These are phyloP conservation scores for Cavia porcellus DNA, from an alignment of 2,113 vertebrate species.

Conservation along the genomic window DNA sequence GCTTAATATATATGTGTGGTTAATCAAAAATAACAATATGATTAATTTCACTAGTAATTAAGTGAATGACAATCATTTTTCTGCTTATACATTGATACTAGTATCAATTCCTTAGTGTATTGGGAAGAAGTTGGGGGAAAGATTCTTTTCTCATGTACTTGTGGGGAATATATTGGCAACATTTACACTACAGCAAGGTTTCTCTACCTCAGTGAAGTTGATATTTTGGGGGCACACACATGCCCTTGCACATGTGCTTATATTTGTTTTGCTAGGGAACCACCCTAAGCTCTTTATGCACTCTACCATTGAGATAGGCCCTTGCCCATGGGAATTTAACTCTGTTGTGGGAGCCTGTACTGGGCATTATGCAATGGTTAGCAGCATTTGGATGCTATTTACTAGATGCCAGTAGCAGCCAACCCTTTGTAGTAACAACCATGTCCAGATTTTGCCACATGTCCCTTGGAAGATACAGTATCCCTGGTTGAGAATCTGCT, in stretches of 20 bases:
- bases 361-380: not conserved
- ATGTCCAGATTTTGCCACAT: not conserved
- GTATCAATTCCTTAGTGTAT: not conserved
- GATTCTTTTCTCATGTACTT: not conserved
- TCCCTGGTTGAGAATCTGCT: not conserved
- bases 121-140: not conserved
- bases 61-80: slow-evolving; percentile 36
- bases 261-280: not conserved
- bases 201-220: not conserved
- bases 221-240: not conserved
- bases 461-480: not conserved
- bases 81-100: not conserved
- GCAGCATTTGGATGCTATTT: not conserved
- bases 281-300: not conserved
- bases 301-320: not conserved
- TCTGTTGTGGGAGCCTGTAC: not conserved
- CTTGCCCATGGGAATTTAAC: not conserved
- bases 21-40: slow-evolving; percentile 45
- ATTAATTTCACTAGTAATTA: not conserved
- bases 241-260: not conserved
- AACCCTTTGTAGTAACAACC: not conserved
- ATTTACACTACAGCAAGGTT: not conserved
- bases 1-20: not conserved
- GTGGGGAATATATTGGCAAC: not conserved
- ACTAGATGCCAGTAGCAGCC: not conserved